These are phyloP conservation scores for Carterocephalus palaemon DNA, from an alignment of 2,888 invertebrate species.

Conservation along the genomic window DNA sequence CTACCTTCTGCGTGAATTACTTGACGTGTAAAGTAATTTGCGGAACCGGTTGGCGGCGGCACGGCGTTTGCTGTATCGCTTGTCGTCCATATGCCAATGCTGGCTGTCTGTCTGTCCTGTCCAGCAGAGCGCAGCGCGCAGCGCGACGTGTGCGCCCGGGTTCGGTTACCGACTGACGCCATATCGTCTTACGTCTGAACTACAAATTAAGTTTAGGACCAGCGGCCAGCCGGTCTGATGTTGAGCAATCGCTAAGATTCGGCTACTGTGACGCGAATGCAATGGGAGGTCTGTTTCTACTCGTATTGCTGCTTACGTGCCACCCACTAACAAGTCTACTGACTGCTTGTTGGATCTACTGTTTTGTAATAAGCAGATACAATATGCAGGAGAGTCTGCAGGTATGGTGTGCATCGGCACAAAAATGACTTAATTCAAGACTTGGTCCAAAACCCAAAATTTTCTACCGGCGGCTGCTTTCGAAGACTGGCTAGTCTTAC, in stretches of 20 bases:
- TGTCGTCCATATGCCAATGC: slow-evolving; percentile 35
- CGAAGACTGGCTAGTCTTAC: too few relatives aligned
- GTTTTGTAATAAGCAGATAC: too few relatives aligned
- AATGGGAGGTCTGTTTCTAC: slow-evolving; percentile 1
- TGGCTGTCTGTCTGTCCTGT: slow-evolving; percentile 53
- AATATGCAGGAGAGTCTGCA: too few relatives aligned
- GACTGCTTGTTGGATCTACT: too few relatives aligned
- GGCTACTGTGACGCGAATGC: not conserved
- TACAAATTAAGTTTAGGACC: not conserved
- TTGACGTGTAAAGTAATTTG: slow-evolving; percentile 28
- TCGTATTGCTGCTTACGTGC: too few relatives aligned
- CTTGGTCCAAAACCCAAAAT: too few relatives aligned
- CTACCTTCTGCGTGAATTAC: slow-evolving; percentile 28
- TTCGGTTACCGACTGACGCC: slow-evolving; percentile 64
- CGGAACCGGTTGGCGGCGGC: slow-evolving; percentile 27
- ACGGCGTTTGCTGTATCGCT: slow-evolving; percentile 23
- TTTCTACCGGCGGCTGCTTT: too few relatives aligned
- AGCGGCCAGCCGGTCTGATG: not conserved
- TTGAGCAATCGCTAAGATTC: slow-evolving; percentile 5
- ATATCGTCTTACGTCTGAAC: slow-evolving; percentile 34
- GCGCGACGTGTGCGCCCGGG: slow-evolving; percentile 52
- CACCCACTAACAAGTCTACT: too few relatives aligned
- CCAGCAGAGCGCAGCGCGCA: slow-evolving; percentile 55
- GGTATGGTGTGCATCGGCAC: too few relatives aligned
- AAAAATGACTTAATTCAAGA: too few relatives aligned